phyloP scores from a whole-genome alignment of 2,113 vertebrate genomes.

The Noctilio leporinus region DNA sequence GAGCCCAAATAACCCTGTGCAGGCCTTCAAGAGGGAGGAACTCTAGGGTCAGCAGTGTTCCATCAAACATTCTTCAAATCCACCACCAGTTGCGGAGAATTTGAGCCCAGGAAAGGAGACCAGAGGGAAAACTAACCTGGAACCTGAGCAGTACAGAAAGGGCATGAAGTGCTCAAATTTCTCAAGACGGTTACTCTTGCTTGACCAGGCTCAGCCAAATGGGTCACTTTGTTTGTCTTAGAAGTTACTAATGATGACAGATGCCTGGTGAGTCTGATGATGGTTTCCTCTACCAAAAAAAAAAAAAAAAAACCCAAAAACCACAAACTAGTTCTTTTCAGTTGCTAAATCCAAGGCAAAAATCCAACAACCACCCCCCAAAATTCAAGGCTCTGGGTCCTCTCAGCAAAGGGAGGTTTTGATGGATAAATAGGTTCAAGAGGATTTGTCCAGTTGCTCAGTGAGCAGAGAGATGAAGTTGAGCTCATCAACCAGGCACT shows the following conservation, averaged over 20 bases:
- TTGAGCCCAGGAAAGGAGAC: neutral
- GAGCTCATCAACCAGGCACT: neutral
- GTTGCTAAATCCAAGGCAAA: neutral
- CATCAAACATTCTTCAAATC: neutral
- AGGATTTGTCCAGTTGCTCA: neutral
- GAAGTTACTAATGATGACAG: neutral
- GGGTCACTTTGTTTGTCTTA: neutral
- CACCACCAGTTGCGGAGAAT: neutral
- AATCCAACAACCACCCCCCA: neutral
- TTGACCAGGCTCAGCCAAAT: constrained; percentile 12
- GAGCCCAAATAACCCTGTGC: neutral
- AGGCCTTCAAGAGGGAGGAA: neutral
- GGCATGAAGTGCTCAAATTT: constrained; percentile 48
- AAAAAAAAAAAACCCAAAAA: neutral
- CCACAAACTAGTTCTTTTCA: neutral
- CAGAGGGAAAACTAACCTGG: neutral
- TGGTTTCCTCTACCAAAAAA: neutral
- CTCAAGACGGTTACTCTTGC: neutral
- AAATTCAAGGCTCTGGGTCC: neutral
- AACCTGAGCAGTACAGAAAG: constrained; percentile 36
- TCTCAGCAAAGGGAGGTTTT: neutral
- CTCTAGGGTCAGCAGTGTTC: neutral
- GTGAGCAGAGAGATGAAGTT: neutral
- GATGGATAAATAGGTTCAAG: neutral
- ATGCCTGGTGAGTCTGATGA: neutral